Conservation (phyloP, 2,113 vertebrate species). For the Phoxinus phoxinus region DNA sequence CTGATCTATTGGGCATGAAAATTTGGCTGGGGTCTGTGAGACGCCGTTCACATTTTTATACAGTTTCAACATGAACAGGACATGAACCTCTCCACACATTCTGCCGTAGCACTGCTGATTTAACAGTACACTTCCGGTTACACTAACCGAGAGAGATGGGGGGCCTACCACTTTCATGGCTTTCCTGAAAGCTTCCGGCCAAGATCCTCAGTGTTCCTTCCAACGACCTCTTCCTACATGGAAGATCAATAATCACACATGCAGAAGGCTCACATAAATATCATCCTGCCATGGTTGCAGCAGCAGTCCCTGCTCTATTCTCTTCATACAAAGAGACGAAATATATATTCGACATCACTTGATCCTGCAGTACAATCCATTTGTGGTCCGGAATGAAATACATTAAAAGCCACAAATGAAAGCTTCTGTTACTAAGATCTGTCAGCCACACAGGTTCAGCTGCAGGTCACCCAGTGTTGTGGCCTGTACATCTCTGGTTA, state of each 20-base stretch:
- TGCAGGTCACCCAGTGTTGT: slow-evolving; percentile 64
- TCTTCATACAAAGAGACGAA: slow-evolving; percentile 1
- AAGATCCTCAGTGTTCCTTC: neutral
- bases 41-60: neutral
- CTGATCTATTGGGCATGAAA: slow-evolving; percentile 55
- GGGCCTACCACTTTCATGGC: neutral
- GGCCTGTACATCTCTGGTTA: slow-evolving; percentile 49
- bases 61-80: slow-evolving; percentile 52
- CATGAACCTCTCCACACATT: slow-evolving; percentile 37
- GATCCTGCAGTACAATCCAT: slow-evolving; percentile 68
- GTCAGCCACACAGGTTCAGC: slow-evolving; percentile 73
- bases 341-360: slow-evolving; percentile 63
- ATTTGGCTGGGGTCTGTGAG: neutral
- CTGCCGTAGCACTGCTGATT: neutral
- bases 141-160: slow-evolving; percentile 60
- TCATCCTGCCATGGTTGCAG: neutral
- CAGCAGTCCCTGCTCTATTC: neutral
- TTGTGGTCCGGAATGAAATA: slow-evolving; percentile 65
- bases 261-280: slow-evolving; percentile 54
- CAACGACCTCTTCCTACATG: neutral
- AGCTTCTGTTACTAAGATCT: slow-evolving; percentile 67
- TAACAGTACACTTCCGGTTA: too few species aligned
- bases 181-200: neutral
- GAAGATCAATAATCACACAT: slow-evolving; percentile 57
- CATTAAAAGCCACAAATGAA: slow-evolving; percentile 68